A percentile compares a stretch with the other conserved stretches of the same genome.
Evolutionary conservation across 2,113 vertebrate species (phyloP).

Genomic region (Alligator sinensis): DNA sequence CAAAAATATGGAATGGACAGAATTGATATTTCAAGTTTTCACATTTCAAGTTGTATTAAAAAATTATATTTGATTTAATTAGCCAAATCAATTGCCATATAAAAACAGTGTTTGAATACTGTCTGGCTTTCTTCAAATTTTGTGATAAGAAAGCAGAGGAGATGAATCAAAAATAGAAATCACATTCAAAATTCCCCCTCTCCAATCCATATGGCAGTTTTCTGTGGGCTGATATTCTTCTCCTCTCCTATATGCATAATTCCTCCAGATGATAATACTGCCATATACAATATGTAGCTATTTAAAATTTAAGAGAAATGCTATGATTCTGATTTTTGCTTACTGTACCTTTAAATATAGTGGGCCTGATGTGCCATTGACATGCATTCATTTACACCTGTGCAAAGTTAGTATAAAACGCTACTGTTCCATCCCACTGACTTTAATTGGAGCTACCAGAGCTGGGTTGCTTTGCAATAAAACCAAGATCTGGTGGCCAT

Average conservation of each 20-base stretch:
- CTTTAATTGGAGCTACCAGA: neutral
- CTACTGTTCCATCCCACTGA: neutral
- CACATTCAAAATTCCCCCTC: neutral
- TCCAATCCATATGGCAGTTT: neutral
- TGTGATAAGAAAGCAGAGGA: neutral
- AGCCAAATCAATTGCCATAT: neutral
- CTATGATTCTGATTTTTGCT: neutral
- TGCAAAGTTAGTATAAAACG: neutral
- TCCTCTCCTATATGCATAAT: neutral
- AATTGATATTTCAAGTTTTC: neutral
- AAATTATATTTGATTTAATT: neutral
- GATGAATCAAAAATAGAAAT: neutral
- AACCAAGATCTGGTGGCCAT: neutral
- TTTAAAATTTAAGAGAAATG: neutral
- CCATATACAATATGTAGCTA: neutral
- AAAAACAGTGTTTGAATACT: neutral
- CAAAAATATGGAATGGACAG: neutral
- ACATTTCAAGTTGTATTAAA: neutral
- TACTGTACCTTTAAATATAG: neutral
- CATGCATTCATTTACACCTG: neutral
- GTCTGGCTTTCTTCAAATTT: neutral
- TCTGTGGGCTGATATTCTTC: neutral
- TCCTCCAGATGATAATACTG: neutral
- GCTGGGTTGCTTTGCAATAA: neutral
- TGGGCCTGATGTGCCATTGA: neutral